phyloP scores from a whole-genome alignment of 2,797 vertebrate species.

The Darevskia nairensis region DNA sequence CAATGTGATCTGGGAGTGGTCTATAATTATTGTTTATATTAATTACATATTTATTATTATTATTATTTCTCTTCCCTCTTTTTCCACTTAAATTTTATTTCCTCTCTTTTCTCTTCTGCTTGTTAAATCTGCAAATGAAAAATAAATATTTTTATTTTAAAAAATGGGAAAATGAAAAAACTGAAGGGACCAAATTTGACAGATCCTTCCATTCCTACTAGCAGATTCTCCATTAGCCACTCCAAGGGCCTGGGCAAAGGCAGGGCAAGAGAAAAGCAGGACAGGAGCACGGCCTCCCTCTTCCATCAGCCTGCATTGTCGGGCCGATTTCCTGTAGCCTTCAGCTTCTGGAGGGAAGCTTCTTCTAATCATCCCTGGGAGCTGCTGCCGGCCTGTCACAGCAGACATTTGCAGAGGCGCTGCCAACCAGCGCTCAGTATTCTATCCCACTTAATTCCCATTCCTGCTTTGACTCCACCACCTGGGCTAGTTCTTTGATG shows the following conservation, averaged over 20 bases:
- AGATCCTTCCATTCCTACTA: background rate
- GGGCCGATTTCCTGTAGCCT: background rate
- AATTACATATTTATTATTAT: no score
- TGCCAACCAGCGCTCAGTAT: slow-evolving; percentile 48
- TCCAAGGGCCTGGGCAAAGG: background rate
- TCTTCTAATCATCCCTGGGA: background rate
- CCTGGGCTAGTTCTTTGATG: background rate
- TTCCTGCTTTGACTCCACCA: slow-evolving; percentile 44
- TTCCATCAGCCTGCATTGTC: background rate
- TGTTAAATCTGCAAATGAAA: no score
- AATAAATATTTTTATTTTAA: no score
- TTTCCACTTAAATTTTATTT: no score
- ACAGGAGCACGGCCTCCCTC: background rate
- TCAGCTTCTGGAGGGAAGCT: background rate
- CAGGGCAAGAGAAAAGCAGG: background rate
- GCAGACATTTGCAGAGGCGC: slow-evolving; percentile 21
- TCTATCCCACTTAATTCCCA: slow-evolving; percentile 51
- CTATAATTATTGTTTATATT: no score
- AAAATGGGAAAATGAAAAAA: no score
- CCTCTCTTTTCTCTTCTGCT: no score
- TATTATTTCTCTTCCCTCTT: no score
- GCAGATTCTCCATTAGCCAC: background rate
- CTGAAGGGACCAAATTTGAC: no score
- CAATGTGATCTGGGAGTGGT: no score
- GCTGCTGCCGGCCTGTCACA: slow-evolving; percentile 6